These are phyloP conservation scores for Lasioglossum morio DNA, from an alignment of 2,888 invertebrate species.

Conservation along the genomic window DNA sequence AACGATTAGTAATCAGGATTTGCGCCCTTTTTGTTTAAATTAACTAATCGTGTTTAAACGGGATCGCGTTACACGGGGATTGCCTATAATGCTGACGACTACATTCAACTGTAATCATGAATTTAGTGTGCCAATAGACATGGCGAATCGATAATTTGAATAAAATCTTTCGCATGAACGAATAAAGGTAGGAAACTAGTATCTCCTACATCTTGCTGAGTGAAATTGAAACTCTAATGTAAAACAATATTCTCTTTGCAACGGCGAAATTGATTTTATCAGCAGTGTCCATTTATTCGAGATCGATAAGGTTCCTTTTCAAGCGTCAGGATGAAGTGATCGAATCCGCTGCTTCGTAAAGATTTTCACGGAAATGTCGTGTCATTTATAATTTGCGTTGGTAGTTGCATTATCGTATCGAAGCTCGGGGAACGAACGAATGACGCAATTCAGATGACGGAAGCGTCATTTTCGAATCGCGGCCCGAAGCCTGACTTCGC, in stretches of 20 bases:
- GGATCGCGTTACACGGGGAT: not conserved
- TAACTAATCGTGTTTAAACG: not conserved
- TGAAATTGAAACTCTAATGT: not conserved
- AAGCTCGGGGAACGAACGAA: not conserved
- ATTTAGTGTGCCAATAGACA: not conserved
- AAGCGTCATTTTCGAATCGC: conserved; percentile 20
- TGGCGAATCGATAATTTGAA: not conserved
- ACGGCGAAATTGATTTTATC: not conserved
- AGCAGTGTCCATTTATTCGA: not conserved
- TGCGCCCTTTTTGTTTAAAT: not conserved
- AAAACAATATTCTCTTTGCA: not conserved
- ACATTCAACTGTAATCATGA: not conserved
- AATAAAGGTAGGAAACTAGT: not conserved
- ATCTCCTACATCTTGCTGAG: not conserved
- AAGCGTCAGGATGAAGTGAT: not conserved
- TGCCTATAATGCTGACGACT: not conserved
- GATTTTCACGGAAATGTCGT: not conserved
- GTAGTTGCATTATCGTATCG: not conserved
- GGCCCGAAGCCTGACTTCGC: not conserved
- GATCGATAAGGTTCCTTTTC: not conserved
- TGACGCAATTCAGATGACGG: not conserved
- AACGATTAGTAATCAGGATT: not conserved
- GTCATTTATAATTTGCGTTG: not conserved
- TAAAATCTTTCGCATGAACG: not conserved
- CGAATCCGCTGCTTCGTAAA: not conserved